Conservation (phyloP, 1,140 invertebrate genomes). For the Antheraea mylitta region DNA sequence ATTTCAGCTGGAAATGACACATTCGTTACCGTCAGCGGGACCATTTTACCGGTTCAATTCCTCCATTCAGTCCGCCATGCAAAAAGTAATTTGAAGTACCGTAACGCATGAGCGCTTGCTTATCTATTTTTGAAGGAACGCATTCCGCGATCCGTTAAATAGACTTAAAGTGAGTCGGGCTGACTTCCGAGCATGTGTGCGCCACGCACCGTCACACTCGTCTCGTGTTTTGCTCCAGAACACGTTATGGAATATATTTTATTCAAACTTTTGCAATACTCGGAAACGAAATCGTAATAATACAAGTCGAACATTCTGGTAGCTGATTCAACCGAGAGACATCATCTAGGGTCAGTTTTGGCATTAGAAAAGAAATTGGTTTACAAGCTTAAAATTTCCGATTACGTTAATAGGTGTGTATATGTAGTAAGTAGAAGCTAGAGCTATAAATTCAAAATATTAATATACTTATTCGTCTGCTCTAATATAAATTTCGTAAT, state of each 20-base stretch:
- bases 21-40: constrained; percentile 57
- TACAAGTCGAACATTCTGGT: too few species aligned
- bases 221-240: constrained; percentile 30
- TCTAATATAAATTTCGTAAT: too few species aligned
- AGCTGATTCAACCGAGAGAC: too few species aligned
- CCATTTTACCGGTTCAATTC: constrained; percentile 61
- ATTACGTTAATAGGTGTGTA: too few species aligned
- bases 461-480: too few species aligned
- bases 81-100: constrained; percentile 65
- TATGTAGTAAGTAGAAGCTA: too few species aligned
- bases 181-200: constrained; percentile 65
- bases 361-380: too few species aligned
- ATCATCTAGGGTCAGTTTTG: too few species aligned
- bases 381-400: too few species aligned
- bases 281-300: background rate
- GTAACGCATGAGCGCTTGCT: constrained; percentile 48
- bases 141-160: constrained; percentile 68
- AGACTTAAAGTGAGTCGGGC: constrained; percentile 60
- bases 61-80: constrained; percentile 59
- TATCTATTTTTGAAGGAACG: constrained; percentile 66
- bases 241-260: constrained; percentile 31
- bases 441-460: too few species aligned
- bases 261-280: constrained; percentile 17
- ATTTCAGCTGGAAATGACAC: constrained; percentile 58
- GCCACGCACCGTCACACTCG: constrained; percentile 51